Evolutionary conservation across 2,888 invertebrate species (phyloP).

Genomic region (Sphaerophoria taeniata): DNA sequence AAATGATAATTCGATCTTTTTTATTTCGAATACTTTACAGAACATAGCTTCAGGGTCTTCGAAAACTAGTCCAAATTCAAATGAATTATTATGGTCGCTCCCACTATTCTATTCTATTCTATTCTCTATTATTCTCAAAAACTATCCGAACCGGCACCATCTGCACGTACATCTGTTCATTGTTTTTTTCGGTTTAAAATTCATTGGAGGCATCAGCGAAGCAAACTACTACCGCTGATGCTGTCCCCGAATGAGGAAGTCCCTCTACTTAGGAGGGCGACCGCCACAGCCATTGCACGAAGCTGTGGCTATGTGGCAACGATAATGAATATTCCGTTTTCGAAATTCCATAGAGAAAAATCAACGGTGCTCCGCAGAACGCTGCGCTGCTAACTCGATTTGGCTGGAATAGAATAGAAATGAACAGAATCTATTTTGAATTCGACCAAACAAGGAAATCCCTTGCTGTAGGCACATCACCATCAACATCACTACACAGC

Average conservation of each 20-base stretch:
- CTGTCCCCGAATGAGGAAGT: conserved; percentile 31
- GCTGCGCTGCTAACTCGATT: conserved; percentile 5
- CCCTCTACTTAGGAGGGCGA: neutral
- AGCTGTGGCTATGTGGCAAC: neutral
- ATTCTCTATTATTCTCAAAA: neutral
- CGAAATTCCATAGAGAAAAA: conserved; percentile 31
- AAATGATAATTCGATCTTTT: too few relatives aligned
- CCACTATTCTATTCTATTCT: too few relatives aligned
- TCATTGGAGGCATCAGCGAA: conserved; percentile 37
- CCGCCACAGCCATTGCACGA: neutral
- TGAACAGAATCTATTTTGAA: conserved; percentile 52
- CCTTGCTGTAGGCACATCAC: conserved; percentile 24
- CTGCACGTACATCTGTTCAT: conserved; percentile 53
- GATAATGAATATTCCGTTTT: conserved; percentile 43
- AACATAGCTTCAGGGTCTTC: too few relatives aligned
- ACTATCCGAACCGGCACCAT: conserved; percentile 22
- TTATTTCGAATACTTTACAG: too few relatives aligned
- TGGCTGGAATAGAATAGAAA: conserved; percentile 37
- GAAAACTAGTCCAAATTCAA: too few relatives aligned
- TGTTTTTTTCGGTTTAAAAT: conserved; percentile 46
- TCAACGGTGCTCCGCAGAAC: conserved; percentile 25
- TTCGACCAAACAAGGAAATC: conserved; percentile 47
- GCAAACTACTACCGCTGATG: neutral
- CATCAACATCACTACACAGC: neutral
- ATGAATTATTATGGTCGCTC: too few relatives aligned